A percentile compares a stretch with the other conserved stretches of the same genome.
Conservation (phyloP, 2,113 vertebrate species). For the Antigone vipio region DNA sequence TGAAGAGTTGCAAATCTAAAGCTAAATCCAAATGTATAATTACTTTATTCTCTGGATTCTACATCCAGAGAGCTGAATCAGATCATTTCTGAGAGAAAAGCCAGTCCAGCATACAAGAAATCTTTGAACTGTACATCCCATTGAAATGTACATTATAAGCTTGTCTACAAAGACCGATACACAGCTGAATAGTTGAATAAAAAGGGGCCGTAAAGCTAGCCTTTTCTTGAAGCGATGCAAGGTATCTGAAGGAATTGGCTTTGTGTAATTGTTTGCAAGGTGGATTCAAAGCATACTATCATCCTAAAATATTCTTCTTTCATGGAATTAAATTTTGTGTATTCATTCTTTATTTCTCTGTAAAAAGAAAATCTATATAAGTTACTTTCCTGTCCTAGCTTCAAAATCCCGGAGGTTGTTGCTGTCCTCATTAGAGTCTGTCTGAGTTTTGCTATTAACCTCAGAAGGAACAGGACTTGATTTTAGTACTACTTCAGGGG, state of each 20-base stretch:
- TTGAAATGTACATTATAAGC: not conserved
- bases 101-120: not conserved
- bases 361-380: not conserved
- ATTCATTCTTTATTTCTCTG: not conserved
- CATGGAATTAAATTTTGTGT: not conserved
- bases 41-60: not conserved
- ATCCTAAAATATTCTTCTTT: not conserved
- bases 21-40: constrained; percentile 37
- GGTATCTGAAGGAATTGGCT: not conserved
- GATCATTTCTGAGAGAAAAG: not conserved
- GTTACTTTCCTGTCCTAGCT: not conserved
- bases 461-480: not conserved
- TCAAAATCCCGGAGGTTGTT: not conserved
- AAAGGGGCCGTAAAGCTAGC: not conserved
- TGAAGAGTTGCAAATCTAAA: constrained; percentile 38
- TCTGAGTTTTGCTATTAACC: not conserved
- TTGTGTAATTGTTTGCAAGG: not conserved
- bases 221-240: not conserved
- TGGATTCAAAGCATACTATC: not conserved
- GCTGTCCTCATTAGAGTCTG: not conserved
- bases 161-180: not conserved
- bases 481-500: constrained; percentile 25
- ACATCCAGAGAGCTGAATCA: not conserved
- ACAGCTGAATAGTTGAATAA: not conserved
- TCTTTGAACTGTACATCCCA: not conserved